Conservation (phyloP, 2,113 vertebrate species). For the Paradisaea rubra region DNA sequence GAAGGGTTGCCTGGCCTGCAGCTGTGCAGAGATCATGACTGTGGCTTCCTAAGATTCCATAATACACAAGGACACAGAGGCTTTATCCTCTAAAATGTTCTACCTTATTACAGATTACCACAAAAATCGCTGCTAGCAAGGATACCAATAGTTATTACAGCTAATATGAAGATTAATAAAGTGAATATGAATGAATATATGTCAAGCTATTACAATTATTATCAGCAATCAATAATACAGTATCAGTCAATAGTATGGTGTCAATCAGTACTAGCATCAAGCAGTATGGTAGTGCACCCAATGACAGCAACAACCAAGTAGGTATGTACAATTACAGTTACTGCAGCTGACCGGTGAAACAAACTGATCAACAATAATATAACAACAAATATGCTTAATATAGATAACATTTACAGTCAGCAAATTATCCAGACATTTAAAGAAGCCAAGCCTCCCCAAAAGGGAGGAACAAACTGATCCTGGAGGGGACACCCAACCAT, state of each 20-base stretch:
- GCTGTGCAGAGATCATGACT: neutral
- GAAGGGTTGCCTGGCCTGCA: neutral
- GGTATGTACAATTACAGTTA: neutral
- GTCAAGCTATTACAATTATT: neutral
- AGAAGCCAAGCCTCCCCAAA: neutral
- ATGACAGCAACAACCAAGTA: neutral
- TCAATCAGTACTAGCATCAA: neutral
- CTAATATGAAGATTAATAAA: neutral
- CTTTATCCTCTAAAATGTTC: neutral
- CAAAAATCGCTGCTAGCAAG: neutral
- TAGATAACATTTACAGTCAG: neutral
- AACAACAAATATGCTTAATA: neutral
- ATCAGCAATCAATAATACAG: neutral
- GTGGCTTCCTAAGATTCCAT: neutral
- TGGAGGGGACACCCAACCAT: neutral
- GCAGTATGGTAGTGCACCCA: neutral
- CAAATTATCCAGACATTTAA: neutral
- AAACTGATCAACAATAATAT: neutral
- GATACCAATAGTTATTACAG: neutral
- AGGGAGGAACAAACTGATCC: neutral
- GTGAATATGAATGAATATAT: neutral
- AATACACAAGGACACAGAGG: neutral
- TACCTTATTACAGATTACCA: neutral
- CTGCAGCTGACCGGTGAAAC: neutral
- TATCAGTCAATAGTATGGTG: neutral